Evolutionary conservation across 1,140 invertebrate species (phyloP), one percentile per base, ranked within the genome.

Genomic region (Ridgeia piscesae): DNA sequence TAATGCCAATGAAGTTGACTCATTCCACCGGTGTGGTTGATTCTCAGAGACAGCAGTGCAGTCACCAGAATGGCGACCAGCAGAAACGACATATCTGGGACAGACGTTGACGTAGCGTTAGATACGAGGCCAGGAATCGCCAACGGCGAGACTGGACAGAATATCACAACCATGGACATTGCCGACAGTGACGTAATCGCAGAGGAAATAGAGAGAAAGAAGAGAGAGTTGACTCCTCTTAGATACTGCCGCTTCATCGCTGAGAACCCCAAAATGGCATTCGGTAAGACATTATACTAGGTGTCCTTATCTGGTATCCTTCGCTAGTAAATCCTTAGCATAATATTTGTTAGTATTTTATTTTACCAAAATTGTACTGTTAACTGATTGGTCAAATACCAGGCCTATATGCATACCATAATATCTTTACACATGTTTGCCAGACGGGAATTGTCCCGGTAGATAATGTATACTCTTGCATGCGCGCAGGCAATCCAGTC

Each of bases 141-240:
- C 6, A 77, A 77, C 58, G 58, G 58, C 27, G 8, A 77, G 58
- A 21, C 6, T 14, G 58, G 17, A 31, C 58, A 6, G 17, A 77
- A 21, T 77, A 77, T 2, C 58, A 17, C 8, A 14, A 21, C 58
- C 14, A 6, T 21, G 17, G 27, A 77, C 27, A 77, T 31, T 21
- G 11, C 58, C 11, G 58, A 77, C 58, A 77, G 58, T 77, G 58
- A 77, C 58, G 58, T 77, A 17, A 77, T 77, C 14, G 58, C 58
- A 77, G 89, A 90, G 89, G 89, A 90, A 90, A 35, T 90, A 42
- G 6, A 90, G 34, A 90, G 27, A n/a, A 90, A 90, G 35, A 34
- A 90, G 89, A 8, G 89, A 34, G 34, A 90, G 14, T n/a, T 21
- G 35, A 1, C 34, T 6, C 89, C 89, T 17, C 35, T 90, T 14